Evolutionary conservation across 2,797 vertebrate genomes (phyloP).

Genomic region (Halcyon badia): DNA sequence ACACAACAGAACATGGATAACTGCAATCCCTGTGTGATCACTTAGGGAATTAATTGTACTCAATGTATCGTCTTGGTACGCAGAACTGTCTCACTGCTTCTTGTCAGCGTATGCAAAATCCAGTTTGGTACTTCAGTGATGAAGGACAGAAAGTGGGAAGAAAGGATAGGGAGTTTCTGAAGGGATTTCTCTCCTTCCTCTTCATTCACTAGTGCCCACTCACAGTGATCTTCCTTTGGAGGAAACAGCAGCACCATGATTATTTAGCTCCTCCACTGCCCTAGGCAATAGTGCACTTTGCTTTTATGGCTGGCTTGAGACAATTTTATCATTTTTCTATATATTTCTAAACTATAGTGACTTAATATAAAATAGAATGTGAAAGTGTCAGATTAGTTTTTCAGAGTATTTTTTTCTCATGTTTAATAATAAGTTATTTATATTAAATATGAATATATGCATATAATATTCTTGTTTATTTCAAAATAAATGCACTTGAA

Average conservation of each 20-base stretch:
- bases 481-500: slow-evolving; percentile 66
- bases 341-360: neutral
- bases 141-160: neutral
- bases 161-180: neutral
- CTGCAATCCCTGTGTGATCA: neutral
- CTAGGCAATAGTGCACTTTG: slow-evolving; percentile 45
- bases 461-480: slow-evolving; percentile 29
- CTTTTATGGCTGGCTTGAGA: slow-evolving; percentile 44
- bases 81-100: slow-evolving; percentile 31
- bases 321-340: slow-evolving; percentile 39
- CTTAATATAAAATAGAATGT: slow-evolving; percentile 47
- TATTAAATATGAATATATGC: slow-evolving; percentile 36
- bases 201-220: neutral
- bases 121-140: neutral
- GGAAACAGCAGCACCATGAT: neutral
- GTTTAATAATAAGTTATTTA: slow-evolving; percentile 65
- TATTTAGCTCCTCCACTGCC: neutral
- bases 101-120: neutral
- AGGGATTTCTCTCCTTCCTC: neutral
- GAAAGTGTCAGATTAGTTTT: slow-evolving; percentile 53
- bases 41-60: neutral
- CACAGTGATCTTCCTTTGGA: neutral
- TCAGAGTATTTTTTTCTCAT: slow-evolving; percentile 47
- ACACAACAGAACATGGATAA: neutral
- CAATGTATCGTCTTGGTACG: neutral